A percentile compares a stretch with the other conserved stretches of the same genome.
These are phyloP conservation scores for Drosophila algonquin DNA, from an alignment of 2,888 invertebrate species.

Conservation along the genomic window DNA sequence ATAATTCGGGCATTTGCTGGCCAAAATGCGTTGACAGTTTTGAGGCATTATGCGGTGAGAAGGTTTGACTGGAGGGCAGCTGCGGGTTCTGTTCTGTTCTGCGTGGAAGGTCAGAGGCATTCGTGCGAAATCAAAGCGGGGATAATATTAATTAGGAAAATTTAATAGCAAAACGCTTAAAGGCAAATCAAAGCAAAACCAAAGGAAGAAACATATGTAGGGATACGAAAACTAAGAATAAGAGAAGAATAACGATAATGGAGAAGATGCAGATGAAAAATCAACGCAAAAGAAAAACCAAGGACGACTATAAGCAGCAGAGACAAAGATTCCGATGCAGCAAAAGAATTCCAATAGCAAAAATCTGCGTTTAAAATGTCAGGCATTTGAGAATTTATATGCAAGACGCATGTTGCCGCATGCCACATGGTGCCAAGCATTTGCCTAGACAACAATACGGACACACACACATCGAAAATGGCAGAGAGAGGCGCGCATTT, in stretches of 20 bases:
- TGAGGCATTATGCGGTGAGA: conserved; percentile 35
- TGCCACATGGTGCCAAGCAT: conserved; percentile 75
- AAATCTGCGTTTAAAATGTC: conserved; percentile 48
- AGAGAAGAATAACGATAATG: neutral
- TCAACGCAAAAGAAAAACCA: neutral
- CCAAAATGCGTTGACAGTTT: conserved; percentile 62
- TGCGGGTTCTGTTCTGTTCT: neutral
- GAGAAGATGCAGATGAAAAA: neutral
- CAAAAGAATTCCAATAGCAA: neutral
- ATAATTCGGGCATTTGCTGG: conserved; percentile 70
- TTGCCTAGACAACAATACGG: conserved; percentile 63
- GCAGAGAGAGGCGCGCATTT: conserved; percentile 52
- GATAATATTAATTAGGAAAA: conserved; percentile 45
- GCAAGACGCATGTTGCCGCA: conserved; percentile 70
- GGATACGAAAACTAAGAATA: conserved; percentile 7
- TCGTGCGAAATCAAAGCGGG: conserved; percentile 29
- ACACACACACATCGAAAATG: conserved; percentile 15
- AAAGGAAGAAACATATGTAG: neutral
- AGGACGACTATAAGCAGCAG: neutral
- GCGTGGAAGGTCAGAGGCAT: conserved; percentile 39
- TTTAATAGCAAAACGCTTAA: conserved; percentile 51
- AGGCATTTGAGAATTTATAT: conserved; percentile 68
- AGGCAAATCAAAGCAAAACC: conserved; percentile 43
- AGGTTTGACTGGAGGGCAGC: conserved; percentile 27
- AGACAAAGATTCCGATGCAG: neutral